Base-by-base conservation (phyloP, 2,113 vertebrate genomes). In the Corapipo altera region DNA sequence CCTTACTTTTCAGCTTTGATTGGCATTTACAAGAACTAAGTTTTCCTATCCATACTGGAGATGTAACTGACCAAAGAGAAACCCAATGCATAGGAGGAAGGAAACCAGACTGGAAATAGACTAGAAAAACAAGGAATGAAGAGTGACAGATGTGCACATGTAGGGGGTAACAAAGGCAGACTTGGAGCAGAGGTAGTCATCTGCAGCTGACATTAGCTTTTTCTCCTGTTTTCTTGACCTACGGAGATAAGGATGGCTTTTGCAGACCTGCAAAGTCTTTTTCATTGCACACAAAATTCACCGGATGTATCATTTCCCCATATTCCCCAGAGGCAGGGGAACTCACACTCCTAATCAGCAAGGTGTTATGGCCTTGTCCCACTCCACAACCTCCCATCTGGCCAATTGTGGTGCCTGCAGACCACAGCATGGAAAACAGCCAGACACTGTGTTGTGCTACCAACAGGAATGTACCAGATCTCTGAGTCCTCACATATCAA, bases 371-470 rank as follows among this genome's bases (percentile, higher is more conserved):
- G 51, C 46, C 75, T 67, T 67, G 43, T 43, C 35, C 49, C 2
- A 0, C 48, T n/a, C 43, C 62, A 46, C 0, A 2, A 46, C 28
- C 44, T 65, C 39, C 49, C 35, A 20, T 28, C 26, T 13, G 44
- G 33, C 54, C 10, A 15, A 64, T 59, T 0, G 2, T 6, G 15
- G 26, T 18, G 21, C 59, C 72, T 33, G 72, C 35, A 39, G 58
- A 55, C 22, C 37, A 24, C 24, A 62, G 30, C 46, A 66, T 4
- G 37, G 55, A 33, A 74, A 85, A 26, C 33, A 70, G 27, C 19
- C 33, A 86, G 54, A 59, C 35, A 18, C 8, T 0, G 0, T 8
- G 49, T 2, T 84, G 59, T 44, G 67, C 54, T 57, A 24, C 39
- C 19, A 33, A 15, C 7, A 59, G 35, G 33, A 79, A 83, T 2